phyloP scores from a whole-genome alignment of 1,140 invertebrate species.

The Oncopodura yosiiana region DNA sequence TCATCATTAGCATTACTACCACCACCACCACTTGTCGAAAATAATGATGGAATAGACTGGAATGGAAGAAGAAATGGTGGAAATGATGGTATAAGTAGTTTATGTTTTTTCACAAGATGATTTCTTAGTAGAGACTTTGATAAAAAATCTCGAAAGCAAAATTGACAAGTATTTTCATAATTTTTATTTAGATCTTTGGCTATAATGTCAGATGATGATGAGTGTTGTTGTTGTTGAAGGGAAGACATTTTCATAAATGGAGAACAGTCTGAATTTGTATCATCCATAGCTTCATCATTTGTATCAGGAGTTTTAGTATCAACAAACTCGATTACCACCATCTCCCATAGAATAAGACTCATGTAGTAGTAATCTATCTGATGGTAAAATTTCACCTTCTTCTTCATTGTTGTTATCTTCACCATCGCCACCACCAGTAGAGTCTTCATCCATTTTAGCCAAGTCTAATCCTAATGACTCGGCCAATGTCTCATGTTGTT shows the following conservation, averaged over 20 bases:
- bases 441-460: slow-evolving; percentile 4
- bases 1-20: not conserved
- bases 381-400: slow-evolving; percentile 18
- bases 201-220: too few relatives aligned
- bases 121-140: slow-evolving; percentile 11
- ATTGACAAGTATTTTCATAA: slow-evolving; percentile 25
- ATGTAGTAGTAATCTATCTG: too few relatives aligned
- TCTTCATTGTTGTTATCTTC: slow-evolving; percentile 3
- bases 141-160: slow-evolving; percentile 26
- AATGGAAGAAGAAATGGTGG: slow-evolving; percentile 28
- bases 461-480: slow-evolving; percentile 1
- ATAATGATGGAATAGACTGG: not conserved
- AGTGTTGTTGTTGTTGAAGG: not conserved
- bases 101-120: slow-evolving; percentile 27
- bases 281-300: slow-evolving; percentile 2
- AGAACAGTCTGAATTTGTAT: not conserved
- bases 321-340: not conserved
- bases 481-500: slow-evolving; percentile 2
- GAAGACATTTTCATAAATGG: slow-evolving; percentile 18
- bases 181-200: not conserved
- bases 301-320: not conserved
- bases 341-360: too few relatives aligned
- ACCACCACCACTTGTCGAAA: not conserved
- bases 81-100: slow-evolving; percentile 23
- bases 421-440: too few relatives aligned